These are phyloP conservation scores for Drosophila hamatofila DNA, from an alignment of 2,888 invertebrate genomes.

Conservation along the genomic window DNA sequence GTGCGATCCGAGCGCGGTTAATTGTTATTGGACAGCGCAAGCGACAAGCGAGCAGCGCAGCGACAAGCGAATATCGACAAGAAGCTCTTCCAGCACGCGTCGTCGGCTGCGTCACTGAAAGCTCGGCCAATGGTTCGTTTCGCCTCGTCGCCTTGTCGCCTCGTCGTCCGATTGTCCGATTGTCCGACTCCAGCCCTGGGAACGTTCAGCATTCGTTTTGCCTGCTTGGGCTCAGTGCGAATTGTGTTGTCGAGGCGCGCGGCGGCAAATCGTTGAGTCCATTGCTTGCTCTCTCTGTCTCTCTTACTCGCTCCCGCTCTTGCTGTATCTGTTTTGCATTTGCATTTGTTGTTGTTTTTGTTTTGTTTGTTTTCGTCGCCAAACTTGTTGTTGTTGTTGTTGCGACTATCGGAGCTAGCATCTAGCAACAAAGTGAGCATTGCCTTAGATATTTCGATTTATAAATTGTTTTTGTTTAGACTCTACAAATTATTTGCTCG, in stretches of 20 bases:
- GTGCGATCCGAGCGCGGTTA: slow-evolving; percentile 5
- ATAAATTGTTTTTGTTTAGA: slow-evolving; percentile 1
- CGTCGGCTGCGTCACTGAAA: slow-evolving; percentile 45
- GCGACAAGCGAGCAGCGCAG: background rate
- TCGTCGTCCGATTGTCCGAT: background rate
- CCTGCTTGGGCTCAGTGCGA: slow-evolving; percentile 59
- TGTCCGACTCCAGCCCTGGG: slow-evolving; percentile 16
- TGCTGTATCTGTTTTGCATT: slow-evolving; percentile 2
- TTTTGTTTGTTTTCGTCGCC: slow-evolving; percentile 11
- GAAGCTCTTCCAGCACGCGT: slow-evolving; percentile 55
- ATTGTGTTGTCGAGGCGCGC: slow-evolving; percentile 54
- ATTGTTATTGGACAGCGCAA: slow-evolving; percentile 26
- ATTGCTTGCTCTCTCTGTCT: slow-evolving; percentile 11
- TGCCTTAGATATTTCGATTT: slow-evolving; percentile 1
- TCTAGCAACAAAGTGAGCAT: slow-evolving; percentile 31
- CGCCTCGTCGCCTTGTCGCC: background rate
- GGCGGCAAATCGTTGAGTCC: slow-evolving; percentile 30
- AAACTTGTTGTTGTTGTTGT: background rate
- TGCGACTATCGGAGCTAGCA: background rate
- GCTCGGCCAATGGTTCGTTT: slow-evolving; percentile 36
- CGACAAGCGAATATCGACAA: background rate
- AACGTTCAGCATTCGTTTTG: slow-evolving; percentile 31
- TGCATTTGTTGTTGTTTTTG: slow-evolving; percentile 3
- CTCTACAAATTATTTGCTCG: background rate
- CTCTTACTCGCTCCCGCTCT: background rate